Percentiles rank a stretch among this genome's conserved stretches.
Conservation (phyloP, 2,113 vertebrate genomes). For the Talpa occidentalis region DNA sequence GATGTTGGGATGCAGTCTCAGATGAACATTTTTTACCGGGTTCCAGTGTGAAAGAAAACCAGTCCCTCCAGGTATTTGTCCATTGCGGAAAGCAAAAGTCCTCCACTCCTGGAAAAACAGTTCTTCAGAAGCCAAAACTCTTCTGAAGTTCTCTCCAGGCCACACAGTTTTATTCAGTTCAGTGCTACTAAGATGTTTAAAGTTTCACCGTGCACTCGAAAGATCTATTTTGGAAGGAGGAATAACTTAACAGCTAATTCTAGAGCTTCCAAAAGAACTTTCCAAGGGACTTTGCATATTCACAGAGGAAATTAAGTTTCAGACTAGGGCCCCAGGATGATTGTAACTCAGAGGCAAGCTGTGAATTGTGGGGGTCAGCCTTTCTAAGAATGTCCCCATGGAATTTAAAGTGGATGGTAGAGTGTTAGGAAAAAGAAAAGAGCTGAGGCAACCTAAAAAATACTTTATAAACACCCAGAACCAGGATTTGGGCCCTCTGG, state of each 20-base stretch:
- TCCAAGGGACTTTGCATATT: conserved; percentile 16
- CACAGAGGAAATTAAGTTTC: conserved; percentile 43
- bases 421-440: neutral
- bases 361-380: neutral
- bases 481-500: neutral
- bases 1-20: too few relatives aligned
- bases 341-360: conserved; percentile 16
- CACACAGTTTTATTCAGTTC: neutral
- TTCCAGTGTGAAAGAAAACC: too few relatives aligned
- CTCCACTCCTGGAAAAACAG: too few relatives aligned
- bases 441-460: neutral
- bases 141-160: neutral
- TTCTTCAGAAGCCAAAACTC: too few relatives aligned
- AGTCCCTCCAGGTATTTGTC: too few relatives aligned
- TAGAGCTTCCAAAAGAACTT: conserved; percentile 58
- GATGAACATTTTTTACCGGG: too few relatives aligned
- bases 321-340: neutral
- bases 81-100: too few relatives aligned
- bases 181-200: neutral
- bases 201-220: neutral
- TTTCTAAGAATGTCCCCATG: neutral
- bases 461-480: too few relatives aligned
- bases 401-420: neutral
- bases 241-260: conserved; percentile 53
- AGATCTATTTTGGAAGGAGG: conserved; percentile 10